Percentiles rank a stretch among this genome's conserved stretches.
These are phyloP conservation scores for Leptodactylus fallax DNA, from an alignment of 2,797 vertebrate species.

Conservation along the genomic window DNA sequence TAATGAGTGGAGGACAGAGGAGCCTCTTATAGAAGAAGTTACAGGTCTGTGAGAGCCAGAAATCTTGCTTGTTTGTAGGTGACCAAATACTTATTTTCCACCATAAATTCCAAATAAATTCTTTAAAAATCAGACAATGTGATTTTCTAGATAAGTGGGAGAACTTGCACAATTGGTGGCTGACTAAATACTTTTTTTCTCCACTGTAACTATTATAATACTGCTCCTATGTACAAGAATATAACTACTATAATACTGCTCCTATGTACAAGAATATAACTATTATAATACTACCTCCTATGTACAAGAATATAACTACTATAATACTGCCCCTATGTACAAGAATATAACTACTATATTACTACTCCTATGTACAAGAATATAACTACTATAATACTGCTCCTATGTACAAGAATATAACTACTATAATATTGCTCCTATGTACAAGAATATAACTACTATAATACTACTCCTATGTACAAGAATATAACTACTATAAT, in stretches of 20 bases:
- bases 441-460: neutral
- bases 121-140: too few species aligned
- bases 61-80: too few species aligned
- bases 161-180: too few species aligned
- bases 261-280: slow-evolving; percentile 6
- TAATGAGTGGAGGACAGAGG: too few species aligned
- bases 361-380: neutral
- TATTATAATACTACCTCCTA: neutral
- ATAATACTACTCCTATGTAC: neutral
- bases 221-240: neutral
- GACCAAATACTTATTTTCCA: too few species aligned
- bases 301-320: neutral
- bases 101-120: too few species aligned
- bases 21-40: too few species aligned
- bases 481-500: neutral
- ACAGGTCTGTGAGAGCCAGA: too few species aligned
- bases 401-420: neutral
- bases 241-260: neutral
- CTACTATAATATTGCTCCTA: neutral
- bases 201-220: neutral
- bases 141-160: too few species aligned
- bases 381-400: slow-evolving; percentile 8
- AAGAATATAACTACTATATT: neutral
- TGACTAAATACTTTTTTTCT: too few species aligned
- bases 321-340: neutral